Percentiles rank a stretch among this genome's conserved stretches.
Conservation (phyloP, 2,113 vertebrate genomes). For the Tetraodon nigroviridis region DNA sequence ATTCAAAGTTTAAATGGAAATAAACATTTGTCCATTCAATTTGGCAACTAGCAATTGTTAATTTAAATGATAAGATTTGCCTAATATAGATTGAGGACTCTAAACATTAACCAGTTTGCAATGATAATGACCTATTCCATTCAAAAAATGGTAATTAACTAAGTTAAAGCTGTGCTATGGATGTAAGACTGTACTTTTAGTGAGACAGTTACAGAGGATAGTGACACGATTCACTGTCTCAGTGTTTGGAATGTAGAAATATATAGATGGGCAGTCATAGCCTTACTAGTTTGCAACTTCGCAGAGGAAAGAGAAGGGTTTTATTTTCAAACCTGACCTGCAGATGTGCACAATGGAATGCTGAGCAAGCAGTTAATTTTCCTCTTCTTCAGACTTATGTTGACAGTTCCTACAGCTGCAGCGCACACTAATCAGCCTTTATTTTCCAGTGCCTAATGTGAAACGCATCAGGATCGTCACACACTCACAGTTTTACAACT, state of each 20-base stretch:
- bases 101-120: no score
- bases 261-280: no score
- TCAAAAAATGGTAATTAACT: not conserved
- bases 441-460: conserved; percentile 1
- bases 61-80: not conserved
- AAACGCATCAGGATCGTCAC: conserved; percentile 11
- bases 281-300: not conserved
- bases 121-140: no score
- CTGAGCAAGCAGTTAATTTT: conserved; percentile 21
- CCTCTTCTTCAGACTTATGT: conserved; percentile 7
- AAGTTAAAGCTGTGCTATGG: conserved; percentile 32
- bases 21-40: conserved; percentile 31
- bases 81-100: no score
- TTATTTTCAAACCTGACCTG: not conserved
- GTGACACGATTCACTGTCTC: not conserved
- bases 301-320: conserved; percentile 14
- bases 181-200: conserved; percentile 9
- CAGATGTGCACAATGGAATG: not conserved
- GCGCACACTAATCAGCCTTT: conserved; percentile 7
- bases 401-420: conserved; percentile 15
- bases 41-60: conserved; percentile 6
- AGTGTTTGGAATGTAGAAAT: not conserved
- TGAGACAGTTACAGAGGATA: conserved; percentile 9
- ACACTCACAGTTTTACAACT: not conserved
- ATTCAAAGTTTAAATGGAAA: conserved; percentile 52